Evolutionary conservation across 2,113 vertebrate species (phyloP), one percentile per base, ranked within the genome.

Genomic region (Pangasianodon hypophthalmus): DNA sequence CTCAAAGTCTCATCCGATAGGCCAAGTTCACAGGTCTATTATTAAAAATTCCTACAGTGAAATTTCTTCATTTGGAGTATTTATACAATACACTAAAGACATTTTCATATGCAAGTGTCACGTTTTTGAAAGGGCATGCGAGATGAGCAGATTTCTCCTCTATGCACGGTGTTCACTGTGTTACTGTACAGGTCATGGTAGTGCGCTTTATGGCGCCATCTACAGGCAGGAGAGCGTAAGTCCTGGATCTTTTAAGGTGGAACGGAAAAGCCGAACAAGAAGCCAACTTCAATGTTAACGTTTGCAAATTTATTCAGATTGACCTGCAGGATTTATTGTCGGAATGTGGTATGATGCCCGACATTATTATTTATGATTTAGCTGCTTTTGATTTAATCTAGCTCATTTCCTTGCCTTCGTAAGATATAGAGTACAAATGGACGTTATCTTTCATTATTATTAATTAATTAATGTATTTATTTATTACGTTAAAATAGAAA

Each of bases 301-400:
- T 52, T 58, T 56, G 32, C 52, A 46, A n/a, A 11, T 44, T 77
- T 77, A 1, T 4, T 37, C 2, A 41, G 11, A n/a, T 14, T 54
- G 11, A 46, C 37, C 52, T 87, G 69, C 69, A 87, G 32, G 86
- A 44, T 44, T 58, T 44, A 77, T 44, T 87, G n/a, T 29, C 60
- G 41, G 7, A 67, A 64, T 16, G 44, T 85, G 44, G 44, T 67
- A 67, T 67, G 44, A 56, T 37, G 0, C 56, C 5, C 1, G 2
- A 10, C 2, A 54, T 16, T 0, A 52, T 16, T 18, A 52, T 18
- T 37, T 29, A 26, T 48, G 9, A 13, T 48, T 79, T 26, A 14
- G 2, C 44, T 29, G 6, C 24, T 13, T 46, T 77, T 24, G 2
- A 77, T 46, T 52, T 8, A 32, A 29, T 54, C 2, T 52, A 6